phyloP scores from a whole-genome alignment of 2,888 invertebrate species.

The Calliphora vomitoria region DNA sequence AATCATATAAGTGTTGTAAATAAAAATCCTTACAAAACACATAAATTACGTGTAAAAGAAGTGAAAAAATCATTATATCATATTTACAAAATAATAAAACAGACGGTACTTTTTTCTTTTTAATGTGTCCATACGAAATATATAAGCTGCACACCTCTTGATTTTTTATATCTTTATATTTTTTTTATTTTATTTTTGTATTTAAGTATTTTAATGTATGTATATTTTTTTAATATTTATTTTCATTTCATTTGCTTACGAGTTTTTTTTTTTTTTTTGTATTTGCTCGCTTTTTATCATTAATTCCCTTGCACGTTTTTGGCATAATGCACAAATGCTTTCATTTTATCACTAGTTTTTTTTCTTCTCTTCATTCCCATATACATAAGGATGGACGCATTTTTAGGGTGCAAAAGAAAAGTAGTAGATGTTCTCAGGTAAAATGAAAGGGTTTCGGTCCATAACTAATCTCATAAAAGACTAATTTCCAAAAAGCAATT shows the following conservation, averaged over 20 bases:
- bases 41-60: conserved; percentile 30
- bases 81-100: conserved; percentile 28
- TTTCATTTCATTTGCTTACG: conserved; percentile 57
- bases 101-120: conserved; percentile 23
- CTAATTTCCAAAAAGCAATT: too few relatives aligned
- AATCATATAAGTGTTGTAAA: conserved; percentile 41
- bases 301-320: conserved; percentile 31
- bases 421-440: too few relatives aligned
- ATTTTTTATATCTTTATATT: conserved; percentile 34
- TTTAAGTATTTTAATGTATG: conserved; percentile 36
- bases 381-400: background rate
- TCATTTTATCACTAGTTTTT: background rate
- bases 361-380: background rate
- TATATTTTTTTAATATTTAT: conserved; percentile 39
- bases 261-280: conserved; percentile 40
- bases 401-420: too few relatives aligned
- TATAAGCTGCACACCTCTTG: conserved; percentile 65
- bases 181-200: background rate
- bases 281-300: conserved; percentile 10
- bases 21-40: conserved; percentile 12
- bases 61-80: conserved; percentile 39
- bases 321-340: conserved; percentile 16
- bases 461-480: too few relatives aligned
- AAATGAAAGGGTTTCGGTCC: too few relatives aligned
- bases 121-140: background rate